These are phyloP conservation scores for Cebus imitator DNA, from an alignment of 2,113 vertebrate species.

Conservation along the genomic window DNA sequence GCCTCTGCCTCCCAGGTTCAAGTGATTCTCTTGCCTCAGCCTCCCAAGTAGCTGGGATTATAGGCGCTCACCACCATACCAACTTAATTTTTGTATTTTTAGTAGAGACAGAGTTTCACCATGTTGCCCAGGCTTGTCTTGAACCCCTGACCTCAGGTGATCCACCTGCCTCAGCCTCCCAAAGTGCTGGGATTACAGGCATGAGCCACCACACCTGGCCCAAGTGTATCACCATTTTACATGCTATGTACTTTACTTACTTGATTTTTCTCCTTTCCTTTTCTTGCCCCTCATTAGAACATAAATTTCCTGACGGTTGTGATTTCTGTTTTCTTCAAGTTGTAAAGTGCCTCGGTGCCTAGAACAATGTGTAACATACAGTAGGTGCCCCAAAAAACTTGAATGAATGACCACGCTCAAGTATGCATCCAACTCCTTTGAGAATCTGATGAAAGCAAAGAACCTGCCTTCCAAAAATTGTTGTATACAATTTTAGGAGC, in stretches of 20 bases:
- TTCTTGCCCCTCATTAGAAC: not conserved
- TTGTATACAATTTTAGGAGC: not conserved
- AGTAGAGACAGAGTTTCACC: not conserved
- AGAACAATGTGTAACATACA: not conserved
- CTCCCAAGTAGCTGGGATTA: not conserved
- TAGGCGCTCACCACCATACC: not conserved
- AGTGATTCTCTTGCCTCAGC: too few species aligned
- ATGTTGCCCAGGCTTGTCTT: not conserved
- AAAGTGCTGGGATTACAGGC: not conserved
- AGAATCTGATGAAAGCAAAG: not conserved
- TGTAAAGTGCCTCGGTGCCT: not conserved
- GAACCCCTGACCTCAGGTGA: not conserved
- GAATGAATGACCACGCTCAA: not conserved
- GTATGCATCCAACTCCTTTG: not conserved
- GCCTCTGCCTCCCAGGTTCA: too few species aligned
- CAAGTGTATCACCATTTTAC: not conserved
- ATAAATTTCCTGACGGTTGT: not conserved
- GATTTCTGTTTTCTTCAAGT: not conserved
- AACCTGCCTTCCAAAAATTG: not conserved
- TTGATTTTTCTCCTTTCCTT: not conserved
- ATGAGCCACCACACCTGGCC: not conserved
- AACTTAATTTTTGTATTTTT: not conserved
- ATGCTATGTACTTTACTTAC: not conserved
- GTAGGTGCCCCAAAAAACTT: not conserved
- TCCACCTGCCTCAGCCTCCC: not conserved